Conservation (phyloP, 1,140 invertebrate genomes). For the Lepidurus arcticus region DNA sequence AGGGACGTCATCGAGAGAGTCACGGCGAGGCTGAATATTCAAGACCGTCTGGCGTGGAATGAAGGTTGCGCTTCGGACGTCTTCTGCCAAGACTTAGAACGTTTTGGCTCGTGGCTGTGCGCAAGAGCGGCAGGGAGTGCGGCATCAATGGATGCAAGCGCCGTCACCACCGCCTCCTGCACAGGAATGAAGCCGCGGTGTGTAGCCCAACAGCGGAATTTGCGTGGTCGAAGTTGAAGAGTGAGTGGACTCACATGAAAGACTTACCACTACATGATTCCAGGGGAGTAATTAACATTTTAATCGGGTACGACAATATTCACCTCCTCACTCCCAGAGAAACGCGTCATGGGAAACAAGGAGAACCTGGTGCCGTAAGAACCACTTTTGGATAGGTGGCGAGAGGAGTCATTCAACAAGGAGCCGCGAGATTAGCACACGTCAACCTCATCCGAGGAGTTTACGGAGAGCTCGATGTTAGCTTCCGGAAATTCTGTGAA, state of each 20-base stretch:
- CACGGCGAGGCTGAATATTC: neutral
- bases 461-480: neutral
- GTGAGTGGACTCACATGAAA: neutral
- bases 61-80: neutral
- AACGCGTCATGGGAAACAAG: neutral
- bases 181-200: neutral
- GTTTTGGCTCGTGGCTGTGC: slow-evolving; percentile 30
- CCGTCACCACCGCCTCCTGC: neutral
- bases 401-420: neutral
- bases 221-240: neutral
- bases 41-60: slow-evolving; percentile 28
- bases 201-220: neutral
- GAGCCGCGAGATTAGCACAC: neutral
- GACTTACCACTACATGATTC: neutral
- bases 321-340: neutral
- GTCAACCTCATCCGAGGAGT: neutral
- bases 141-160: neutral
- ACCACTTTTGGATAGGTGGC: neutral
- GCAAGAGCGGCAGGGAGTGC: neutral
- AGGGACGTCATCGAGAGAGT: slow-evolving; percentile 27
- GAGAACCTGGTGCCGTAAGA: neutral
- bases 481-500: neutral
- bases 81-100: neutral
- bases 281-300: slow-evolving; percentile 4
- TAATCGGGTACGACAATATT: slow-evolving; percentile 21